Base-by-base conservation (phyloP, 2,797 vertebrate genomes). In the Otus scops region DNA sequence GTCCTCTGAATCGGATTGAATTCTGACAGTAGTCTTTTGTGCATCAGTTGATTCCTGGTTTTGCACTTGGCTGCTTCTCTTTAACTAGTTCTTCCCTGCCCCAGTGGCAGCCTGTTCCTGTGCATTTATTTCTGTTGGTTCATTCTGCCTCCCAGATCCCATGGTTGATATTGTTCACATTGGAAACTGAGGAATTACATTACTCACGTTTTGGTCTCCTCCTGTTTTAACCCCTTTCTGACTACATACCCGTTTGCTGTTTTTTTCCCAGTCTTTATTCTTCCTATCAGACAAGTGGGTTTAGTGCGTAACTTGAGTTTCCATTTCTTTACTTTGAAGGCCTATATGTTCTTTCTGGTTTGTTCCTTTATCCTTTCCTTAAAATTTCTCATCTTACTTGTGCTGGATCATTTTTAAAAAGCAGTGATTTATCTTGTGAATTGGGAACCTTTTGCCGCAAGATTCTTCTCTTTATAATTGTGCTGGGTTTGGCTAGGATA, bases 21-120 rank as follows among this genome's bases (percentile, higher is more conserved):
- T 57, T 27, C 76, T 83, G 64, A 7, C 64, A 59, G 27, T 34
- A 34, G 23, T 41, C 30, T 57, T 41, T 59, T 38, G 23, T 43
- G 32, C 36, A 14, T 84, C 48, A 7, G 3, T 6, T 26, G 51
- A 10, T 63, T 71, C 34, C 51, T 70, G 50, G 3, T 20, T 59
- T 81, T 93, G 48, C 60, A 8, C 16, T 63, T 77, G 68, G 51
- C 53, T 81, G 36, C 67, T 63, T 39, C 48, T 48, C 32, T 50
- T 54, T 13, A 85, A 39, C 43, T 56, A 22, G 2, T 50, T 86
- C 27, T 56, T 68, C 57, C 61, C n/a, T 47, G 28, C 48, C 15
- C 43, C 19, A 26, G 0, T 15, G 34, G 16, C 48, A 63, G 20
- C 13, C 59, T 50, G 21, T 13, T 7, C 13, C 1, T 16, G 0